Conservation (phyloP, 2,888 invertebrate genomes). For the Xylocampa areola region DNA sequence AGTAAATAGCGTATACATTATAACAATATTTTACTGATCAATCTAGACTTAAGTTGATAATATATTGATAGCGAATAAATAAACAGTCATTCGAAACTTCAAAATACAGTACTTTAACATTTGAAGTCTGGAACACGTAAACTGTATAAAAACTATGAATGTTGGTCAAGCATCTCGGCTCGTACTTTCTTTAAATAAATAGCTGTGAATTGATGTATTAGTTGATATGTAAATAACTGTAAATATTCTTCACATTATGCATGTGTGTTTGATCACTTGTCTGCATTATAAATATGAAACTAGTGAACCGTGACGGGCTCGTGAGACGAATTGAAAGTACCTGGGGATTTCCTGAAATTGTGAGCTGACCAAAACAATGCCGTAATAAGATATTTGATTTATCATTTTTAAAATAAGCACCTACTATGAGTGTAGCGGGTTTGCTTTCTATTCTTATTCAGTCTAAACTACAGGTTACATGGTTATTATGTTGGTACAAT, state of each 20-base stretch:
- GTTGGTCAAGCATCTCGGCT: conserved; percentile 67
- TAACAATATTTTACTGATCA: conserved; percentile 12
- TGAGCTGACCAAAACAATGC: conserved; percentile 25
- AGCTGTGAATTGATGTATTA: conserved; percentile 51
- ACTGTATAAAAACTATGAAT: conserved; percentile 57
- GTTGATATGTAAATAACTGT: conserved; percentile 49
- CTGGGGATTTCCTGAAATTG: conserved; percentile 26
- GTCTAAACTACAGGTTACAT: conserved; percentile 16
- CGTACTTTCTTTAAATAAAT: conserved; percentile 64
- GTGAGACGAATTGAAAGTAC: conserved; percentile 45
- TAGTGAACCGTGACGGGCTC: conserved; percentile 17
- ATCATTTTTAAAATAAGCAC: conserved; percentile 30
- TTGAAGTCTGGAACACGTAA: conserved; percentile 40
- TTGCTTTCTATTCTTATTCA: conserved; percentile 37
- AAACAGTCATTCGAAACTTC: conserved; percentile 29
- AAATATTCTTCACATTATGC: conserved; percentile 27
- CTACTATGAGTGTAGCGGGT: conserved; percentile 3
- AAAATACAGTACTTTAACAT: conserved; percentile 38
- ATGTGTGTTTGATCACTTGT: conserved; percentile 28
- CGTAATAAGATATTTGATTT: conserved; percentile 43
- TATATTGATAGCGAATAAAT: conserved; percentile 32
- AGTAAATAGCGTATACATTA: conserved; percentile 14
- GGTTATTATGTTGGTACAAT: too few species aligned
- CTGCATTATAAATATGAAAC: conserved; percentile 16
- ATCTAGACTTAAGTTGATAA: conserved; percentile 15